These are phyloP conservation scores for Caenorhabditis plicata DNA, from an alignment of 2,888 invertebrate genomes.

Conservation along the genomic window DNA sequence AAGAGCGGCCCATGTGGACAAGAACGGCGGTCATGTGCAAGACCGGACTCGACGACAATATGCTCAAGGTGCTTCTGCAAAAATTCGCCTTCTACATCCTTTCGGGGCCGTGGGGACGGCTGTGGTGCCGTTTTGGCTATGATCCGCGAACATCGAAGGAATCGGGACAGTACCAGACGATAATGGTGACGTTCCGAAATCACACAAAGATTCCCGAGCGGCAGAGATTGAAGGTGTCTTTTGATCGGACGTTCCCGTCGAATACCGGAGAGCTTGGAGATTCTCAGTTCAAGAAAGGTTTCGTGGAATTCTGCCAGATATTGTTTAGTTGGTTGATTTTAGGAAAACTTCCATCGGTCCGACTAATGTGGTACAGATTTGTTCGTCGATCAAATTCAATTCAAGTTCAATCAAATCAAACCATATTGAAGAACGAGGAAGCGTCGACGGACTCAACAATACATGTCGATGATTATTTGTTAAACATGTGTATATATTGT, in stretches of 20 bases:
- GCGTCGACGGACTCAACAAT: no score
- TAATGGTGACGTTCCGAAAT: slow-evolving; percentile 59
- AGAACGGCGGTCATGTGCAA: slow-evolving; percentile 74
- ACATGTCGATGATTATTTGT: no score
- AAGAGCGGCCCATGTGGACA: slow-evolving; percentile 87
- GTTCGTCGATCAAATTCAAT: no score
- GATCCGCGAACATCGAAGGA: slow-evolving; percentile 82
- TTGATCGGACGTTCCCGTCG: no score
- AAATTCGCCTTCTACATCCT: slow-evolving; percentile 81
- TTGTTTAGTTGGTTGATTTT: no score
- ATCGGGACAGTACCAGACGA: slow-evolving; percentile 81
- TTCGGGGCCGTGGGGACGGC: slow-evolving; percentile 87
- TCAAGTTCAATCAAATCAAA: no score
- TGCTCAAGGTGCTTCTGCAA: slow-evolving; percentile 78
- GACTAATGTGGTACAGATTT: slow-evolving; percentile 69
- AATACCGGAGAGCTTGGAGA: no score
- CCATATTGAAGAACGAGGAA: no score
- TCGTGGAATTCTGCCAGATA: no score
- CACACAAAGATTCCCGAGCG: slow-evolving; percentile 61
- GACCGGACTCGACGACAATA: slow-evolving; percentile 54
- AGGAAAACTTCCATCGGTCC: slow-evolving; percentile 65
- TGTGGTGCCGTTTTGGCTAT: slow-evolving; percentile 87
- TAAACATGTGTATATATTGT: no score
- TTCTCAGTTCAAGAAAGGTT: no score
- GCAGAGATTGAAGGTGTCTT: slow-evolving; percentile 51